Base-by-base conservation (phyloP, 1,140 invertebrate species). In the Drosophila rufa region DNA sequence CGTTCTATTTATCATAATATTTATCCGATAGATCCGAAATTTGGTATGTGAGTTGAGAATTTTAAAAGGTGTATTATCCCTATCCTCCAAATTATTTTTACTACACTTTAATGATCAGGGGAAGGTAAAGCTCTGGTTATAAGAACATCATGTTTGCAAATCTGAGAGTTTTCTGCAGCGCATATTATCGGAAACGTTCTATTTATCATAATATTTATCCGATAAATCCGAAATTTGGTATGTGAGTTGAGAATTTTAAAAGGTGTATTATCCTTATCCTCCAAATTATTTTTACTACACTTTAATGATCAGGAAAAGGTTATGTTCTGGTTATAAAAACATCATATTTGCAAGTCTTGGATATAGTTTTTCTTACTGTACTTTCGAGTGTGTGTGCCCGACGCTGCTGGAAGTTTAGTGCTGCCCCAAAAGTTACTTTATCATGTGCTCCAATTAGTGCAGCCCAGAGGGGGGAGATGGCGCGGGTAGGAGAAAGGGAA, bases 401-500 rank as follows among this genome's bases (percentile, higher is more conserved):
- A 70, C 65, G 22, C 67, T 70, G 61, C 40, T 70, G 67, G 40
- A 70, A 70, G 47, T 70, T 67, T 55, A 70, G 48, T 73, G 57
- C 69, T 70, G 40, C 66, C 57, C 73, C 50, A 68, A 87, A 89
- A 89, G 85, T 89, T 90, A 90, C 85, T 89, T 90, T 90, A 89
- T 89, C 81, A 90, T 81, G 85, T 81, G 85, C 82, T 90, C 73
- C 85, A 90, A 90, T 90, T 90, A 90, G 85, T 85, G 80, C 60
- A 62, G 46, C 56, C 48, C 11, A 38, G 36, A 22, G 42, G 27
- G 42, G 27, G 40, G 30, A 2, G 30, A 33, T 47, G 17, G 47
- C 6, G 19, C 38, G 33, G 56, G 25, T 7, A n/a, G 15, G 25
- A 3, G 25, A 45, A 40, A 36, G 30, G 61, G 27, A 25, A 64